Evolutionary conservation across 2,113 vertebrate genomes (phyloP).

Genomic region (Dicentrarchus labrax): DNA sequence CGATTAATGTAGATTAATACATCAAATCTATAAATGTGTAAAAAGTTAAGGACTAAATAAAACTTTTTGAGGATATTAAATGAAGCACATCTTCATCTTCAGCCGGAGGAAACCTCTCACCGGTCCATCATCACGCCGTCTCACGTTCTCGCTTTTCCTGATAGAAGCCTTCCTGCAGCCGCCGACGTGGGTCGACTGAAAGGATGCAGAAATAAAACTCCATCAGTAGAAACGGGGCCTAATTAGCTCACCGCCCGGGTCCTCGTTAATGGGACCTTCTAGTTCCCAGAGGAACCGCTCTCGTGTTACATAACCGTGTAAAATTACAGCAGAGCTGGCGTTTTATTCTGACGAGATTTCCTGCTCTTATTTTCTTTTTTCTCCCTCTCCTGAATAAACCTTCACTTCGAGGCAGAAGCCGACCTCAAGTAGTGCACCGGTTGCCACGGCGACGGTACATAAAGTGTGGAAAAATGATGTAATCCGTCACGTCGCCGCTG

Average conservation of each 20-base stretch:
- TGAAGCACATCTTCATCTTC: no score
- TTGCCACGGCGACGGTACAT: conserved; percentile 82
- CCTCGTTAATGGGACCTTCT: not conserved
- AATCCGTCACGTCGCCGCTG: conserved; percentile 68
- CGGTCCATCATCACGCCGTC: no score
- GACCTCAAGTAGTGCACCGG: conserved; percentile 65
- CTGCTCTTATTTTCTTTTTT: conserved; percentile 37
- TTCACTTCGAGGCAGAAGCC: not conserved
- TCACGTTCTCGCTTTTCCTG: no score
- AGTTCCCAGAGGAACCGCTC: conserved; percentile 3
- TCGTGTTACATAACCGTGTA: conserved; percentile 24
- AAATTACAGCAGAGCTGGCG: conserved; percentile 29
- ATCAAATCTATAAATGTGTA: no score
- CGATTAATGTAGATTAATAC: no score
- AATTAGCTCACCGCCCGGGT: conserved; percentile 78
- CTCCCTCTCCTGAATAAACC: not conserved
- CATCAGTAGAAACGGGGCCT: not conserved
- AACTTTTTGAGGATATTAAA: no score
- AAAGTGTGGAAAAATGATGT: conserved; percentile 81
- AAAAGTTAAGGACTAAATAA: no score
- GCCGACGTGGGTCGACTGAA: no score
- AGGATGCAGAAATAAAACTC: no score
- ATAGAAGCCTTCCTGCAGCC: no score
- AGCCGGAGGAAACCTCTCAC: no score
- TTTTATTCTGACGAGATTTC: conserved; percentile 43